Evolutionary conservation across 2,888 invertebrate genomes (phyloP).

Genomic region (Lycaena phlaeas): DNA sequence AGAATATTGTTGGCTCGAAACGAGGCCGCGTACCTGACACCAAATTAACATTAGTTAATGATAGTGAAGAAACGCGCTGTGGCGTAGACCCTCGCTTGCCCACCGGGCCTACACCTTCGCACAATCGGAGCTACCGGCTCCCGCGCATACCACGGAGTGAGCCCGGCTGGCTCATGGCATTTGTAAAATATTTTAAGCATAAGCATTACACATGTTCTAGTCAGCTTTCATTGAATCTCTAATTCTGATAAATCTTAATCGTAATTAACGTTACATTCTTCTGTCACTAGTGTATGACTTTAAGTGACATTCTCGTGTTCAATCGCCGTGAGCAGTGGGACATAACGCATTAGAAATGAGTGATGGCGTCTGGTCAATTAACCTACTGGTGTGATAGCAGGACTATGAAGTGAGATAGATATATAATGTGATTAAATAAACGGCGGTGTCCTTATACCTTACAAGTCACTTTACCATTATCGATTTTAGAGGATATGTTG

Average conservation of each 20-base stretch:
- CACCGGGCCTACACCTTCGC: slow-evolving; percentile 29
- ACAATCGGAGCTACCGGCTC: slow-evolving; percentile 25
- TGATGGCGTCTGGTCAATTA: neutral
- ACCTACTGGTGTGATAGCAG: neutral
- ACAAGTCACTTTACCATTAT: no score
- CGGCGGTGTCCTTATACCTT: no score
- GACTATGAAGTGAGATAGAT: no score
- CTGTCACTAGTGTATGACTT: slow-evolving; percentile 49
- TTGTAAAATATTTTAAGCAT: slow-evolving; percentile 50
- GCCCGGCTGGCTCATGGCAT: slow-evolving; percentile 18
- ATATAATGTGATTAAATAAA: no score
- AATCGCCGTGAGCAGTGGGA: slow-evolving; percentile 27
- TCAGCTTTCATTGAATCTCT: slow-evolving; percentile 68
- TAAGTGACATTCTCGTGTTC: slow-evolving; percentile 52
- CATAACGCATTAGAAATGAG: slow-evolving; percentile 1
- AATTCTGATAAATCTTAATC: slow-evolving; percentile 52
- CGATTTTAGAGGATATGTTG: no score
- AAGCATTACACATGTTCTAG: slow-evolving; percentile 65
- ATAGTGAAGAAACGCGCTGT: slow-evolving; percentile 21
- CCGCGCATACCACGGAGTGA: slow-evolving; percentile 7
- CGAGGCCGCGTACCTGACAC: slow-evolving; percentile 65
- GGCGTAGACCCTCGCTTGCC: slow-evolving; percentile 15
- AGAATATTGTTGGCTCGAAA: slow-evolving; percentile 36
- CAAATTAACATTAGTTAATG: slow-evolving; percentile 40
- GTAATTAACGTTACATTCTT: slow-evolving; percentile 48